Evolutionary conservation across 92 coral and sea anemone species (phyloP).

Genomic region (Porites cylindrica): DNA sequence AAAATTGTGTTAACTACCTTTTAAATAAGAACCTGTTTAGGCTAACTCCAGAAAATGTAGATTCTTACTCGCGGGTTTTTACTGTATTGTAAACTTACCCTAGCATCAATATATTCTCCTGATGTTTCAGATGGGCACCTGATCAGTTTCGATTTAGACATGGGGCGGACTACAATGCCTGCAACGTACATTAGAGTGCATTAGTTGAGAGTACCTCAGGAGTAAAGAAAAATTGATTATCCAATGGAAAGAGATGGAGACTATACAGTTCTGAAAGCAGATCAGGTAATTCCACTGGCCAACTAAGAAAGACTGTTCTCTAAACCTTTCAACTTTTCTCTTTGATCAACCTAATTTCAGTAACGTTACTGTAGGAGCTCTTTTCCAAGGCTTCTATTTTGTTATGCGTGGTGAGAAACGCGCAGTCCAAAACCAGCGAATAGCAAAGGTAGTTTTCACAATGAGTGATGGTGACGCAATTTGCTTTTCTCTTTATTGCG

Average conservation of each 20-base stretch:
- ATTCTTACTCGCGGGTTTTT: no score
- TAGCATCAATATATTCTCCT: constrained; percentile 52
- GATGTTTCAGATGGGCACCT: constrained; percentile 5
- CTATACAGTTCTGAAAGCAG: neutral
- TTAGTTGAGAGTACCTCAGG: neutral
- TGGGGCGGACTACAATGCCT: constrained; percentile 48
- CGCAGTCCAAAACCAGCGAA: no score
- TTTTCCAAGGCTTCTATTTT: no score
- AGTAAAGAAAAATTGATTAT: neutral
- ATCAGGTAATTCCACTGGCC: neutral
- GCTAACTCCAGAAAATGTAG: no score
- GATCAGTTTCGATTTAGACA: constrained; percentile 25
- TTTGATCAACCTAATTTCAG: no score
- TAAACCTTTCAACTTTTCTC: neutral
- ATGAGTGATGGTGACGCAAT: no score
- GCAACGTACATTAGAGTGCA: neutral
- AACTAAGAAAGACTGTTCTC: neutral
- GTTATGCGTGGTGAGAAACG: no score
- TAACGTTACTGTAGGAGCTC: no score
- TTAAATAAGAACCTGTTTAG: no score
- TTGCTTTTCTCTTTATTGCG: no score
- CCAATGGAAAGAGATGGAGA: neutral
- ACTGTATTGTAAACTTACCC: constrained; percentile 11
- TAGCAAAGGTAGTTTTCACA: no score
- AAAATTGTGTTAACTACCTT: no score